phyloP scores from a whole-genome alignment of 2,888 invertebrate species.

The Drosophila pseudotalamancana region DNA sequence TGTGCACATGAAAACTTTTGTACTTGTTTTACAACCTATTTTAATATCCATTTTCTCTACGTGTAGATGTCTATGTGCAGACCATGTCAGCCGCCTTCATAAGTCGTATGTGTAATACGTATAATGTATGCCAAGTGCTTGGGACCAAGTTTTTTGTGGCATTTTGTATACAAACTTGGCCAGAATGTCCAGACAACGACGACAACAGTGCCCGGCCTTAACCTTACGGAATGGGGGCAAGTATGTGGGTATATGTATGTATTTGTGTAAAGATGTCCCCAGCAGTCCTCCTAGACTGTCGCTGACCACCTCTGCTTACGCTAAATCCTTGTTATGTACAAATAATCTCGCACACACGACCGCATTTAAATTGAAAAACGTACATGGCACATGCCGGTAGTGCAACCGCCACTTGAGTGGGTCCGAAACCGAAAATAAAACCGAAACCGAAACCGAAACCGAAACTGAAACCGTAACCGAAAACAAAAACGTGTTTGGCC shows the following conservation, averaged over 20 bases:
- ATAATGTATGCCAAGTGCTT: conserved; percentile 48
- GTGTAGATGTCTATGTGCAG: not conserved
- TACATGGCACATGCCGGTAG: conserved; percentile 55
- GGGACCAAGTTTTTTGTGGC: conserved; percentile 53
- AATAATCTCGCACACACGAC: conserved; percentile 80
- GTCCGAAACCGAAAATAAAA: conserved; percentile 26
- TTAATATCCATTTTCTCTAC: not conserved
- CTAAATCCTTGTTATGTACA: conserved; percentile 75
- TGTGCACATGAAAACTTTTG: too few relatives aligned
- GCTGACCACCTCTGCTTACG: conserved; percentile 57
- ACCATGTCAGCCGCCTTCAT: conserved; percentile 16
- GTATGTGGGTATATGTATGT: not conserved
- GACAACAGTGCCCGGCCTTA: conserved; percentile 13
- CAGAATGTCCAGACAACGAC: conserved; percentile 34
- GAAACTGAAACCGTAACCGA: conserved; percentile 35
- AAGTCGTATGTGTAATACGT: conserved; percentile 33
- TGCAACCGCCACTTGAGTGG: conserved; percentile 35
- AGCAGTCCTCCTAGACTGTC: not conserved
- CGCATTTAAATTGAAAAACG: conserved; percentile 80
- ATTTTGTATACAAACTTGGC: conserved; percentile 44
- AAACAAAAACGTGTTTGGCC: conserved; percentile 37
- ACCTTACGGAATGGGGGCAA: conserved; percentile 8
- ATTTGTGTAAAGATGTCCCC: not conserved
- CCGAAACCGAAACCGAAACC: conserved; percentile 20
- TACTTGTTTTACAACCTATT: not conserved